A percentile compares a stretch with the other conserved stretches of the same genome.
Evolutionary conservation across 2,888 invertebrate species (phyloP).

Genomic region (Fragum fragum): DNA sequence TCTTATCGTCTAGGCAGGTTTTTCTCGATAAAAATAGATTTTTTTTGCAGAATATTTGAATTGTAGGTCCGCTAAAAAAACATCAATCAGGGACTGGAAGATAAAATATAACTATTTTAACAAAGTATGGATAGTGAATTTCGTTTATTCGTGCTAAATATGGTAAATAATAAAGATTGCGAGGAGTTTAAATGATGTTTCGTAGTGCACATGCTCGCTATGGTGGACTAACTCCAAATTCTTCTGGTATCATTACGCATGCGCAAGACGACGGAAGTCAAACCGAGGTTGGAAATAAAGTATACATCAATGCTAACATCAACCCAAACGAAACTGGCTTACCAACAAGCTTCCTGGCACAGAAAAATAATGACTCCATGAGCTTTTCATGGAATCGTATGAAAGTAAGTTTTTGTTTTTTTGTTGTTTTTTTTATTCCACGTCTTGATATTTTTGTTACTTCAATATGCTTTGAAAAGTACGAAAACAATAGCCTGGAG

Average conservation of each 20-base stretch:
- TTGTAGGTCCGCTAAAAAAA: too few relatives aligned
- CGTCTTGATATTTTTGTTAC: too few relatives aligned
- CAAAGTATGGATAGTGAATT: too few relatives aligned
- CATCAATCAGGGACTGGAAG: too few relatives aligned
- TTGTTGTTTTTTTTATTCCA: not conserved
- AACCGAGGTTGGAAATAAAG: constrained; percentile 36
- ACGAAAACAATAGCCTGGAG: too few relatives aligned
- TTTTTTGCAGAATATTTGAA: too few relatives aligned
- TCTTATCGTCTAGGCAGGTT: too few relatives aligned
- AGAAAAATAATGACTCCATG: constrained; percentile 53
- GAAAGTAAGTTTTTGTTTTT: constrained; percentile 33
- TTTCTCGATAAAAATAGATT: too few relatives aligned
- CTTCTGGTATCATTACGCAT: constrained; percentile 45
- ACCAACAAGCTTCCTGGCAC: constrained; percentile 36
- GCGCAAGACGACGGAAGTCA: constrained; percentile 44
- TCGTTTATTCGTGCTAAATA: too few relatives aligned
- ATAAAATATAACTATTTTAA: too few relatives aligned
- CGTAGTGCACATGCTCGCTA: not conserved
- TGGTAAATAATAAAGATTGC: too few relatives aligned
- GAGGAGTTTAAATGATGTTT: constrained; percentile 1
- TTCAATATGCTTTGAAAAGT: too few relatives aligned
- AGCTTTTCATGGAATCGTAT: constrained; percentile 59
- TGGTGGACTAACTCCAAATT: not conserved
- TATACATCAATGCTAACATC: constrained; percentile 40
- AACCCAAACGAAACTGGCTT: constrained; percentile 33